Evolutionary conservation across 2,797 vertebrate genomes (phyloP), one percentile per base, ranked within the genome.

Genomic region (Fistularia tabacaria): DNA sequence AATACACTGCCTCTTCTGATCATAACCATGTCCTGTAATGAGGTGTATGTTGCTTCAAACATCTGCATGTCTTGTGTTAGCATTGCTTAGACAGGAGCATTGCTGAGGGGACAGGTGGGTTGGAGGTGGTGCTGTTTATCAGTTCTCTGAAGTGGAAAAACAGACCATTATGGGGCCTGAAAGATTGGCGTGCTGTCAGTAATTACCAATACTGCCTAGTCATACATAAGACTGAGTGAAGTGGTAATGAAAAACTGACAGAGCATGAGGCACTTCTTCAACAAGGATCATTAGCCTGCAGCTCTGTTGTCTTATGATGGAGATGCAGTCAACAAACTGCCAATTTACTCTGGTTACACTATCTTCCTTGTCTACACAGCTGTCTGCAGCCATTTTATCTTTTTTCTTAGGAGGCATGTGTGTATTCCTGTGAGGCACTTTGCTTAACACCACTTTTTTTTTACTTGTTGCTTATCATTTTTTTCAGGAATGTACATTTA

Each of bases 221-320:
- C 58, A 64, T 71, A 43, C 41, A 54, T 69, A 68, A 76, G 56
- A 77, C 65, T 54, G 67, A 84, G 74, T 69, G 67, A 79, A 75
- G 71, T 69, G 71, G 66, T 81, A 83, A 81, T 83, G 69, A 79
- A 81, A 84, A 87, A 69, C 69, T 74, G 80, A 77, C 68, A 69
- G 71, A 64, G 77, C 66, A 56, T 67, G 66, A 68, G 68, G 68
- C 69, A 62, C 64, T 66, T 73, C 58, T 72, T 62, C 71, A 73
- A 65, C 58, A 69, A 76, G 71, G 76, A 67, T 68, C 62, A 77
- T 83, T 77, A 76, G 74, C 75, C 66, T 43, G 57, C 58, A 73
- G 73, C 79, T 66, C 72, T 76, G 74, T 71, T 77, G 62, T 79
- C 54, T 69, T 69, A 57, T 67, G 71, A 80, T 36, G 49, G 74